Conservation (phyloP, 2,888 invertebrate genomes). For the Drosophila mimetica region DNA sequence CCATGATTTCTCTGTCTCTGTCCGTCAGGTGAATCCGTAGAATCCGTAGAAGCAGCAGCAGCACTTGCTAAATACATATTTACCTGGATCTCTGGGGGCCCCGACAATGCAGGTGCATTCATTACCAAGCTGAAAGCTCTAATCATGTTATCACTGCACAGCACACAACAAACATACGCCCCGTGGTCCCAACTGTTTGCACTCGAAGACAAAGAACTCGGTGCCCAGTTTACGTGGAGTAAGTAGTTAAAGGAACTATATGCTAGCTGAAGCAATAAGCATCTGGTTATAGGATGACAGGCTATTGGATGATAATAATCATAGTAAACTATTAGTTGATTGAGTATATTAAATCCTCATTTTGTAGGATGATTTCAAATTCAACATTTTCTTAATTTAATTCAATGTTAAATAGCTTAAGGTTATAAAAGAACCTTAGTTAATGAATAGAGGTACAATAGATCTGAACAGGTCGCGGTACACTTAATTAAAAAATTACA, state of each 20-base stretch:
- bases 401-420: no score
- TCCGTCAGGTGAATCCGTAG: constrained; percentile 19
- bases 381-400: no score
- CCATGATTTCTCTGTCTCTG: constrained; percentile 22
- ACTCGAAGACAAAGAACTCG: constrained; percentile 3
- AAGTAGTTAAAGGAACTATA: constrained; percentile 1
- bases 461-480: no score
- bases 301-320: neutral
- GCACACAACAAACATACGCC: constrained; percentile 36
- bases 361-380: no score
- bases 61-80: constrained; percentile 48
- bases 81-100: constrained; percentile 19
- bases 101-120: constrained; percentile 47
- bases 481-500: no score
- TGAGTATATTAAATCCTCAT: no score
- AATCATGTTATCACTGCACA: constrained; percentile 58
- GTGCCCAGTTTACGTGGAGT: constrained; percentile 3
- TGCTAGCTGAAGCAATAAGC: no score
- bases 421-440: no score
- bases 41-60: constrained; percentile 15
- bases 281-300: neutral
- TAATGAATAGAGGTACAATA: no score
- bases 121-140: constrained; percentile 34
- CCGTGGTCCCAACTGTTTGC: constrained; percentile 27
- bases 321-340: neutral